A percentile compares a stretch with the other conserved stretches of the same genome.
Evolutionary conservation across 2,113 vertebrate species (phyloP).

Genomic region (Arothron firmamentum): DNA sequence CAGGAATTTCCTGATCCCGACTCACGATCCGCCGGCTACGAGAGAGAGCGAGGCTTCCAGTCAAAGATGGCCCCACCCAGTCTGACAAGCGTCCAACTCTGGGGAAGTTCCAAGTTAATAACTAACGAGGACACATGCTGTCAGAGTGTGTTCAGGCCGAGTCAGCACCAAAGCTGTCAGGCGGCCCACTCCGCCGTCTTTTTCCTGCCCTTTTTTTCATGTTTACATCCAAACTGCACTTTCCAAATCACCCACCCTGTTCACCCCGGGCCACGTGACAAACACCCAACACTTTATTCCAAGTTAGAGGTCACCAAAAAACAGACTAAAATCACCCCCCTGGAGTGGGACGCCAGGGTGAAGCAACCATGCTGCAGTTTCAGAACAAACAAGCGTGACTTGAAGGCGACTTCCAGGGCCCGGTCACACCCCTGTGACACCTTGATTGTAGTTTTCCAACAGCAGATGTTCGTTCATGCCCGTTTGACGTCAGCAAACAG

Average conservation of each 20-base stretch:
- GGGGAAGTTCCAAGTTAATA: slow-evolving; percentile 79
- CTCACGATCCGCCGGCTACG: slow-evolving; percentile 2
- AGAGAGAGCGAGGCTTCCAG: slow-evolving; percentile 25
- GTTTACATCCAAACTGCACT: too few relatives aligned
- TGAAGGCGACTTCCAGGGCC: slow-evolving; percentile 65
- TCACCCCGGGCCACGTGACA: too few relatives aligned
- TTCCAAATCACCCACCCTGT: too few relatives aligned
- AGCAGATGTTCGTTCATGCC: slow-evolving; percentile 59
- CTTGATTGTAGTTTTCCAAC: slow-evolving; percentile 67
- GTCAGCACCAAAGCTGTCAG: too few relatives aligned
- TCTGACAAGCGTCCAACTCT: slow-evolving; percentile 42
- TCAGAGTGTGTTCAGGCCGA: slow-evolving; percentile 10
- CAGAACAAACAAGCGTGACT: slow-evolving; percentile 32
- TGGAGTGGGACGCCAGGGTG: too few relatives aligned
- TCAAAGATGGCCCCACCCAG: slow-evolving; percentile 27
- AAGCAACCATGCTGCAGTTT: slow-evolving; percentile 1
- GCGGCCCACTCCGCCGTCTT: too few relatives aligned
- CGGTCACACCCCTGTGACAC: slow-evolving; percentile 47
- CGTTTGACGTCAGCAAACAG: slow-evolving; percentile 67
- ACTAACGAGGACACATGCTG: slow-evolving; percentile 58
- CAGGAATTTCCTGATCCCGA: slow-evolving; percentile 70
- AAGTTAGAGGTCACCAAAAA: too few relatives aligned
- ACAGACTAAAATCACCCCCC: too few relatives aligned
- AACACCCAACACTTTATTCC: too few relatives aligned
- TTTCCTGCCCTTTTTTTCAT: too few relatives aligned